These are phyloP conservation scores for Heliconius hortense DNA, from an alignment of 2,888 invertebrate species.

Conservation along the genomic window DNA sequence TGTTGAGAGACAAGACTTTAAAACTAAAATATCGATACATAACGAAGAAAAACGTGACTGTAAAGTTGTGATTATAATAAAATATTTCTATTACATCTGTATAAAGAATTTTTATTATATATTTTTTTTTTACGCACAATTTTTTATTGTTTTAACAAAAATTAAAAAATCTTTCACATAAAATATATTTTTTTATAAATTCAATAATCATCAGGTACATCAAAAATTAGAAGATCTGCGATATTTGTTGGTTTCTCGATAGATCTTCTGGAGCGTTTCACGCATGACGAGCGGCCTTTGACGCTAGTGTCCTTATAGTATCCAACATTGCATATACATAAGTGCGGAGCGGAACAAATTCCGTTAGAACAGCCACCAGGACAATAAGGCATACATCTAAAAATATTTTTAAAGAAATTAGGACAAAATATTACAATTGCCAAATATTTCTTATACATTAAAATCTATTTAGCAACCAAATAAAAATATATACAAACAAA, in stretches of 20 bases:
- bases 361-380: constrained; percentile 88
- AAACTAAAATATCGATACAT: neutral
- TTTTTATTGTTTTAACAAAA: neutral
- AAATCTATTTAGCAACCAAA: neutral
- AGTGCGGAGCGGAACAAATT: constrained; percentile 86
- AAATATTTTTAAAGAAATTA: constrained; percentile 28
- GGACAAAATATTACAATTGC: neutral
- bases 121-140: too few species aligned
- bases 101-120: too few species aligned
- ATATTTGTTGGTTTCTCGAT: constrained; percentile 41
- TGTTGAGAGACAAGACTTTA: neutral
- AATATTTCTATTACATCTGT: too few species aligned
- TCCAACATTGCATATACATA: constrained; percentile 88
- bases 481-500: neutral
- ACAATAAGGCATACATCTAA: constrained; percentile 83
- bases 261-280: constrained; percentile 73
- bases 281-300: constrained; percentile 84
- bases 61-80: too few species aligned
- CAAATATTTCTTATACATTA: neutral
- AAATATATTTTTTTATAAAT: neutral
- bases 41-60: too few species aligned
- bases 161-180: neutral
- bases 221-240: constrained; percentile 49
- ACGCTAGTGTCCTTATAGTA: constrained; percentile 83
- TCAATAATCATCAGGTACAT: constrained; percentile 49